phyloP scores from a whole-genome alignment of 2,113 vertebrate genomes.

The mouse (Mus musculus) region DNA sequence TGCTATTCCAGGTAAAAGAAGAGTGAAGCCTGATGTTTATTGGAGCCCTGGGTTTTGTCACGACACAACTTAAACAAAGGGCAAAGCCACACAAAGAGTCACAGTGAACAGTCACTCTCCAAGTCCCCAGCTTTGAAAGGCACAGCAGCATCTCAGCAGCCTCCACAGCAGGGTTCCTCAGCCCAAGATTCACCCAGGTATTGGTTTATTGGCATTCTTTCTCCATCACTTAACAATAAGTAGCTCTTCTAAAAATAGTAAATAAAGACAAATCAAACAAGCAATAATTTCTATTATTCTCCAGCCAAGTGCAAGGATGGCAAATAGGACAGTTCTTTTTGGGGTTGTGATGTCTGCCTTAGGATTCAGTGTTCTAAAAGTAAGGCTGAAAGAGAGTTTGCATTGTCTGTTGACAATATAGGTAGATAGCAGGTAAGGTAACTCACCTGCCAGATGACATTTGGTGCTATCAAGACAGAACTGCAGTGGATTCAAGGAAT shows the following conservation, averaged over 20 bases:
- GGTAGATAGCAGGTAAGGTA: slow-evolving; percentile 59
- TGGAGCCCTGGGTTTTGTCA: slow-evolving; percentile 40
- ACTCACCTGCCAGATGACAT: slow-evolving; percentile 49
- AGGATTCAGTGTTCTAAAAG: slow-evolving; percentile 64
- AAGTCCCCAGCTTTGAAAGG: slow-evolving; percentile 26
- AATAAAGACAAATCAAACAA: slow-evolving; percentile 67
- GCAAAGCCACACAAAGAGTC: slow-evolving; percentile 38
- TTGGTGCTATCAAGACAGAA: slow-evolving; percentile 65
- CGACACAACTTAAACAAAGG: not conserved
- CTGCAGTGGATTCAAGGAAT: slow-evolving; percentile 62
- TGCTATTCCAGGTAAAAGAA: not conserved
- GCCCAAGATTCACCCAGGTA: not conserved
- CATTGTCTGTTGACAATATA: slow-evolving; percentile 50
- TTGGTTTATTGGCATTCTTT: slow-evolving; percentile 63
- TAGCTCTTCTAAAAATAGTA: slow-evolving; percentile 55
- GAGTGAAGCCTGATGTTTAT: not conserved
- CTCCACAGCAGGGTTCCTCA: slow-evolving; percentile 34
- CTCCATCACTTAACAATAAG: slow-evolving; percentile 65
- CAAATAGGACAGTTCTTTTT: slow-evolving; percentile 39
- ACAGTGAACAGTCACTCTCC: not conserved
- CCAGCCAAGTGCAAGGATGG: slow-evolving; percentile 3
- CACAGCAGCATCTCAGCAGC: slow-evolving; percentile 18
- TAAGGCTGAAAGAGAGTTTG: slow-evolving; percentile 60
- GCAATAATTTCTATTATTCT: slow-evolving; percentile 71
- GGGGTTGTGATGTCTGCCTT: slow-evolving; percentile 25